Base-by-base conservation (phyloP, 2,113 vertebrate genomes). In the Calonectris borealis region DNA sequence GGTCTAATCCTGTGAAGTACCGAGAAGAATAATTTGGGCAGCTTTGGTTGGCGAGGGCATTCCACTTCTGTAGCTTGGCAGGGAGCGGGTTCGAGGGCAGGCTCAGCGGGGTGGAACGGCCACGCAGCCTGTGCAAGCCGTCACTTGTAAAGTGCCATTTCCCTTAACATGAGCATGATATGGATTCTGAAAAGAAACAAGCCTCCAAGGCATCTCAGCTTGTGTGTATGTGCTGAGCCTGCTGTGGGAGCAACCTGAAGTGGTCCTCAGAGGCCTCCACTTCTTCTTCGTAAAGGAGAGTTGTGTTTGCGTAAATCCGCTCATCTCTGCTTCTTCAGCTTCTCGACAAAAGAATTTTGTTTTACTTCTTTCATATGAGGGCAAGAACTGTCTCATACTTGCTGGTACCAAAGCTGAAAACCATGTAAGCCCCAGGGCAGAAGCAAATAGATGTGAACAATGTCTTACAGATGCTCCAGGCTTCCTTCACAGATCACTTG, bases 41-140 rank as follows among this genome's bases (percentile, higher is more conserved):
- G 38, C 76, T 95, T 71, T 76, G 11, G 44, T 52, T 36, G 54
- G 18, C 0, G 9, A 61, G 68, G 64, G 36, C 20, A 7, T 72
- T 76, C 25, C 34, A 29, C 36, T 75, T 80, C 81, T 62, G 42
- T 15, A 90, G 76, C 48, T 40, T 72, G 44, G 14, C 20, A 68
- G 38, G 49, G 24, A 71, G 65, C 5, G 3, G 42, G 40, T 44
- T 86, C 1, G 1, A 61, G 42, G 62, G 57, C 48, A 79, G 42
- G 34, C 36, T 94, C 70, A 57, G 32, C 0, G 0, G 46, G 38
- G 72, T 52, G 52, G 62, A 44, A 95, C 0, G 1, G 38, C 42
- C 36, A 42, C 0, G 0, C 61, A 78, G 34, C 66, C 42, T 54
- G 48, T 0, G 0, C 36, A 38, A 48, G 42, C 6, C 24, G 24